Evolutionary conservation across 2,113 vertebrate genomes (phyloP).

Genomic region (Ellobius talpinus): DNA sequence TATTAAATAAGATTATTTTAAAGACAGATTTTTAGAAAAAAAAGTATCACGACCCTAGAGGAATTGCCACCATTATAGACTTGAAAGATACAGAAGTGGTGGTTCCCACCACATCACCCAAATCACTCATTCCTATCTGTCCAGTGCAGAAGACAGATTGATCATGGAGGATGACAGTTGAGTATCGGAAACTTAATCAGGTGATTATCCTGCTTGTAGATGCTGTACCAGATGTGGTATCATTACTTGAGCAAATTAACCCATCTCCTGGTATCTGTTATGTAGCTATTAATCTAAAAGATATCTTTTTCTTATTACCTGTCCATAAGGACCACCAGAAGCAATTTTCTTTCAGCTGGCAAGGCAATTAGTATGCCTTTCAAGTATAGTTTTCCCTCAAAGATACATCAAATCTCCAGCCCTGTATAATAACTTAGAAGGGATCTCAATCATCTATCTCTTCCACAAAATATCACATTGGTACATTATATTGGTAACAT

Average conservation of each 20-base stretch:
- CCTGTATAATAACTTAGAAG: not conserved
- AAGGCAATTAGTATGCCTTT: not conserved
- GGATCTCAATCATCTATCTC: too few species aligned
- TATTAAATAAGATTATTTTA: too few species aligned
- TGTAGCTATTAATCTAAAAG: not conserved
- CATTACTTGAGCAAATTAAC: not conserved
- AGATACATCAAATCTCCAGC: not conserved
- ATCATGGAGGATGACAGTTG: not conserved
- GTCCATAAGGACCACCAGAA: not conserved
- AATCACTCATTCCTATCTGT: not conserved
- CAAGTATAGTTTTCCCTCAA: not conserved
- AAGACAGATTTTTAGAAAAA: not conserved
- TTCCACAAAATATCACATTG: too few species aligned
- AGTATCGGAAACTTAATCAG: not conserved
- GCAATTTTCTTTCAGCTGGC: not conserved
- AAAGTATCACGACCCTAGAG: not conserved
- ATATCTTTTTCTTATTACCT: too few species aligned
- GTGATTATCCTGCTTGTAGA: not conserved
- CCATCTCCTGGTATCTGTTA: not conserved
- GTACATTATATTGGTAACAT: too few species aligned
- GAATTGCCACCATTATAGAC: not conserved
- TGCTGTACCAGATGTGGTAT: not conserved
- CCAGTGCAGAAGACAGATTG: not conserved
- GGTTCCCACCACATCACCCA: not conserved
- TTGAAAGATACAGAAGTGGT: not conserved